Conservation (phyloP, 1,140 invertebrate species). For the Rhynchophorus ferrugineus region DNA sequence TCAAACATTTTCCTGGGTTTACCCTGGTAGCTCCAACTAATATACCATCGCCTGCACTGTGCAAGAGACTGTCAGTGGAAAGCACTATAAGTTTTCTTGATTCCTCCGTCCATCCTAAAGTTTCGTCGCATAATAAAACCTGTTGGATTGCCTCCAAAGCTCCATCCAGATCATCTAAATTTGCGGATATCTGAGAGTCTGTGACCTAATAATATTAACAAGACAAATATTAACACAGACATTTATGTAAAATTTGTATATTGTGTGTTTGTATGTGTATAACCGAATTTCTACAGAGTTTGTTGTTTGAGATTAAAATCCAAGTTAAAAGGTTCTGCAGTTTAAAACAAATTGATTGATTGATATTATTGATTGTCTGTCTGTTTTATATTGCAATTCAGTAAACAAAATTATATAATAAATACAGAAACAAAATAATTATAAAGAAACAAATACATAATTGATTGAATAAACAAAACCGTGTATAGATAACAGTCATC, state of each 20-base stretch:
- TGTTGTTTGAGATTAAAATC: no score
- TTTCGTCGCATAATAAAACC: constrained; percentile 38
- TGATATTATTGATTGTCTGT: no score
- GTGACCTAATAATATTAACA: constrained; percentile 19
- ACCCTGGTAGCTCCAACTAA: constrained; percentile 29
- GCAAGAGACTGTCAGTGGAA: constrained; percentile 41
- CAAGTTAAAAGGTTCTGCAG: no score
- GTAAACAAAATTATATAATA: no score
- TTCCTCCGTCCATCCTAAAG: constrained; percentile 39
- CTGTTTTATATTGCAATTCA: no score
- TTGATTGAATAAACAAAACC: no score
- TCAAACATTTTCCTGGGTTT: constrained; percentile 47
- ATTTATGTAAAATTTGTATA: not conserved
- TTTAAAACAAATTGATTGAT: no score
- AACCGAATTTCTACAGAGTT: no score
- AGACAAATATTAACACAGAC: not conserved
- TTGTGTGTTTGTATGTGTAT: no score
- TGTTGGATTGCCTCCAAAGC: constrained; percentile 58
- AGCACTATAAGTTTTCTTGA: constrained; percentile 41
- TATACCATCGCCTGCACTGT: constrained; percentile 44
- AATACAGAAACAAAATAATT: no score
- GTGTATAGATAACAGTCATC: no score
- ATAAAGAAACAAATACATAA: no score
- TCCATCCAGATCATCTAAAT: constrained; percentile 53
- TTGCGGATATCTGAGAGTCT: constrained; percentile 44